phyloP scores from a whole-genome alignment of 1,140 invertebrate species.

The Drosophila parabipectinata region DNA sequence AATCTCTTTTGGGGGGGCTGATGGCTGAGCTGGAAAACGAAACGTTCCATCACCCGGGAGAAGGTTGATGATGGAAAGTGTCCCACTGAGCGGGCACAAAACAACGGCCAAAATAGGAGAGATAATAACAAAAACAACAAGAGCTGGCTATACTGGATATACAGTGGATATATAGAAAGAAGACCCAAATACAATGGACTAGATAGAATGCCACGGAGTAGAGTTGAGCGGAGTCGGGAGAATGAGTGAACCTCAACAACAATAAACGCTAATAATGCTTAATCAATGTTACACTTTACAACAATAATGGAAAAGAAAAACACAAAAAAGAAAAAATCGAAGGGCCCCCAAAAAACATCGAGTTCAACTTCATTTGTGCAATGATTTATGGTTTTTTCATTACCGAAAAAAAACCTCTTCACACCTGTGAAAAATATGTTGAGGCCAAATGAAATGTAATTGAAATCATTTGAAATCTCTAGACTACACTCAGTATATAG shows the following conservation, averaged over 20 bases:
- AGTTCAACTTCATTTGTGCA: slow-evolving; percentile 70
- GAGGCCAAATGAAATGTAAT: slow-evolving; percentile 68
- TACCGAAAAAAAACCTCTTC: slow-evolving; percentile 68
- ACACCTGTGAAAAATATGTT: slow-evolving; percentile 68
- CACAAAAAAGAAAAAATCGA: slow-evolving; percentile 27
- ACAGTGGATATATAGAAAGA: slow-evolving; percentile 31
- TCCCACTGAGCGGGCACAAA: slow-evolving; percentile 70
- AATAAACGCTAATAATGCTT: slow-evolving; percentile 81
- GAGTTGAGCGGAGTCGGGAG: slow-evolving; percentile 4
- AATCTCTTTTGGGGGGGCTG: slow-evolving; percentile 48
- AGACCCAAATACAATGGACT: slow-evolving; percentile 51
- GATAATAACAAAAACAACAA: slow-evolving; percentile 45
- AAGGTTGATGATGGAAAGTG: slow-evolving; percentile 80
- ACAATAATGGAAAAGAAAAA: slow-evolving; percentile 55
- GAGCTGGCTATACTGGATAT: not conserved
- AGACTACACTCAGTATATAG: slow-evolving; percentile 20
- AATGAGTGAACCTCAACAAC: slow-evolving; percentile 60
- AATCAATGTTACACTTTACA: slow-evolving; percentile 82
- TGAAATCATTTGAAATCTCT: slow-evolving; percentile 50
- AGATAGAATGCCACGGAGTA: slow-evolving; percentile 30
- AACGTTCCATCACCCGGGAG: slow-evolving; percentile 71
- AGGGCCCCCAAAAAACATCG: slow-evolving; percentile 34
- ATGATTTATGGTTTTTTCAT: slow-evolving; percentile 79
- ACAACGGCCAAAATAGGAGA: slow-evolving; percentile 37
- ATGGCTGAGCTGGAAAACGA: slow-evolving; percentile 64